A percentile compares a stretch with the other conserved stretches of the same genome.
Evolutionary conservation across 2,113 vertebrate species (phyloP).

Genomic region (Xyrauchen texanus): DNA sequence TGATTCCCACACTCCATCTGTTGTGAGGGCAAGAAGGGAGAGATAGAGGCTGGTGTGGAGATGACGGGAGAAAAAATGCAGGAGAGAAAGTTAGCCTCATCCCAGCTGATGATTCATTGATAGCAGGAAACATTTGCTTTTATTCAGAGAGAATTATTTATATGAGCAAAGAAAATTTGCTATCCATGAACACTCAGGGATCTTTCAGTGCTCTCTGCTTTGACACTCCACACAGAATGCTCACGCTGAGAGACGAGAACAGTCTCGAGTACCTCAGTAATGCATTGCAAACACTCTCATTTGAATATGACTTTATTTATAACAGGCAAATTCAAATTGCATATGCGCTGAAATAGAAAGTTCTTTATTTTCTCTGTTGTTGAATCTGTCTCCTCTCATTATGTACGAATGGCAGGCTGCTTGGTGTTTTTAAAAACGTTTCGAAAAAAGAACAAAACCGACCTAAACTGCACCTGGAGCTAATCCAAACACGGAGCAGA

Average conservation of each 20-base stretch:
- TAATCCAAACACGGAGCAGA: slow-evolving; percentile 51
- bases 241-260: background rate
- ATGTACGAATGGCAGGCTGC: background rate
- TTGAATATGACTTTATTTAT: slow-evolving; percentile 17
- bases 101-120: slow-evolving; percentile 70
- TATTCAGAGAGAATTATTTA: slow-evolving; percentile 79
- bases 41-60: background rate
- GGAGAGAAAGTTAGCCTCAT: slow-evolving; percentile 55
- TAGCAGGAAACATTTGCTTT: slow-evolving; percentile 67
- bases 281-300: background rate
- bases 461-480: slow-evolving; percentile 62
- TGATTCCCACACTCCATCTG: slow-evolving; percentile 42
- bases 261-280: slow-evolving; percentile 7
- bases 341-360: background rate
- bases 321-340: slow-evolving; percentile 21
- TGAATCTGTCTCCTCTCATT: slow-evolving; percentile 21
- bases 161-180: slow-evolving; percentile 66
- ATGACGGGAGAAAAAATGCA: background rate
- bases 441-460: slow-evolving; percentile 38
- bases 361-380: background rate
- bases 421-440: background rate
- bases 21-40: slow-evolving; percentile 33
- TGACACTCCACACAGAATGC: background rate
- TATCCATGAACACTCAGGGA: slow-evolving; percentile 61
- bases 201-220: slow-evolving; percentile 53